Evolutionary conservation across 2,888 invertebrate species (phyloP), one percentile per base, ranked within the genome.

Genomic region (Macrophya alboannulata): DNA sequence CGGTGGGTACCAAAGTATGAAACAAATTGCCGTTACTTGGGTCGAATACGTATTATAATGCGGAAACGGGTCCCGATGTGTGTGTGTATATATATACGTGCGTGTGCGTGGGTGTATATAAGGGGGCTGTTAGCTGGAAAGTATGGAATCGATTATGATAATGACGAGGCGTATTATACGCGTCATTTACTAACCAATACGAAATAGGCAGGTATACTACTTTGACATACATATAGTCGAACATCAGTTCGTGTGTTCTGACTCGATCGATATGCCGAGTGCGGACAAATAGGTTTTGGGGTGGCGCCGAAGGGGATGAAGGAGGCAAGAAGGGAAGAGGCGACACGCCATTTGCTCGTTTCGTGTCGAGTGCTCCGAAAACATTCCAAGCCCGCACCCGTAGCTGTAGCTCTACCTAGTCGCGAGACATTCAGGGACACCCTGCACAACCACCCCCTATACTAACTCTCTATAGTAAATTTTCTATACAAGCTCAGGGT

Each of bases 341-440:
- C 40, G 40, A 62, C 81, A 81, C 81, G 81, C 81, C 81, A 81
- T 81, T 81, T 43, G 81, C 81, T 81, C 81, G 81, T 81, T 81
- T 59, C 81, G 62, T 62, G 59, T 59, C 62, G 81, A 59, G 59
- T 81, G 40, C 37, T 81, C 62, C 51, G 62, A 59, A 81, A 81
- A 81, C 81, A 81, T 81, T 81, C 21, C 15, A 51, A 59, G 37
- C 62, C 81, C 81, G 77, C 77, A 48, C 77, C 77, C n/a, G 21
- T 51, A 68, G 21, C 12, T 55, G n/a, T 55, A n/a, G 10, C n/a
- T 55, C 8, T 55, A 55, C 55, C 5, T 68, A 21, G 72, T 77
- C 37, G 55, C 31, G 51, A 55, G 77, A 77, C 77, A 77, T 77
- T 77, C 55, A 55, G 55, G 77, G 77, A 77, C 55, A 55, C 77